Conservation (phyloP, 2,888 invertebrate genomes). For the Zelleria hepariella region DNA sequence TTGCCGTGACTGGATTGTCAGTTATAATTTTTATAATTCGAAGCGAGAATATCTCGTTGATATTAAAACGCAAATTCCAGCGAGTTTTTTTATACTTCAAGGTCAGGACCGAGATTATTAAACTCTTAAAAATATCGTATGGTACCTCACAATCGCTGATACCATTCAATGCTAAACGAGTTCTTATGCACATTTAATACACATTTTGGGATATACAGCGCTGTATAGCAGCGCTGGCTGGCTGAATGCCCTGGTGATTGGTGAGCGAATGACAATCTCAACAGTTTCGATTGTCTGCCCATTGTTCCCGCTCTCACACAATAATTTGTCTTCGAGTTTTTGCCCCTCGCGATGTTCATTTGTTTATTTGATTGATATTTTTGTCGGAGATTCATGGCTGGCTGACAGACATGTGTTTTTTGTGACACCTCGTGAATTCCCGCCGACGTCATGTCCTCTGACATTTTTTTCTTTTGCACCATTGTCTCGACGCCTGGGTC, state of each 20-base stretch:
- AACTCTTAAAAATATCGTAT: background rate
- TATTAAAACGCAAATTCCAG: background rate
- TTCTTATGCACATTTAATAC: background rate
- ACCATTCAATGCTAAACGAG: background rate
- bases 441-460: background rate
- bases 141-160: background rate
- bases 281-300: background rate
- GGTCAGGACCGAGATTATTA: background rate
- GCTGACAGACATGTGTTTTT: background rate
- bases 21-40: background rate
- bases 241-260: background rate
- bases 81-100: background rate
- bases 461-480: background rate
- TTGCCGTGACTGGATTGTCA: background rate
- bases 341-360: constrained; percentile 10
- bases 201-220: background rate
- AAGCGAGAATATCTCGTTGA: background rate
- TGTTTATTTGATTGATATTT: constrained; percentile 20
- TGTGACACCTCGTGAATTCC: constrained; percentile 9
- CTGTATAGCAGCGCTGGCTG: background rate
- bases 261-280: background rate
- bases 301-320: background rate
- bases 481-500: background rate
- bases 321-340: background rate
- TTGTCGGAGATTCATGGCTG: background rate